Conservation (phyloP, 53 echinoderm and acorn worm genomes). For the Echinarachnius parma region DNA sequence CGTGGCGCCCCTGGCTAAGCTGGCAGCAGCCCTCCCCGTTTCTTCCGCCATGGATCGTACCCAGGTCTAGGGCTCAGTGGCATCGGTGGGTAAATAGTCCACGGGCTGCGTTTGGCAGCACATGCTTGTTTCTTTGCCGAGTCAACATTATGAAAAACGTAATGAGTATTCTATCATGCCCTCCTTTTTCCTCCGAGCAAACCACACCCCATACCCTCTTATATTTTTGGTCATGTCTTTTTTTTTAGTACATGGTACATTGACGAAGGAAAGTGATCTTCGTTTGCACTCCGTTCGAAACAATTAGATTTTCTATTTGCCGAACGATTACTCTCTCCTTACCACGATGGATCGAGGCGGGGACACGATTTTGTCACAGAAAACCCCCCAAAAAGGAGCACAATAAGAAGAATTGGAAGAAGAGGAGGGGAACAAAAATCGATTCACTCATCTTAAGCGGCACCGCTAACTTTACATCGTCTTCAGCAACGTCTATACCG, state of each 20-base stretch:
- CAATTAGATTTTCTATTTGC: constrained; percentile 46
- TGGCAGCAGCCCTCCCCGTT: no score
- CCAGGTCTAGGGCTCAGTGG: not conserved
- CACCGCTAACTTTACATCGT: no score
- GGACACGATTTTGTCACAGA: constrained; percentile 35
- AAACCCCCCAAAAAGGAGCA: no score
- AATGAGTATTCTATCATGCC: not conserved
- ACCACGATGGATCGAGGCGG: constrained; percentile 36
- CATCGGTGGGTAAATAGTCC: constrained; percentile 9
- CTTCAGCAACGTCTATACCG: constrained; percentile 4
- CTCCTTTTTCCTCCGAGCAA: not conserved
- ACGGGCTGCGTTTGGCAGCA: no score
- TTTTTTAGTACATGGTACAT: no score
- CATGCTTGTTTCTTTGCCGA: not conserved
- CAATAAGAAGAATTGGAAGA: no score
- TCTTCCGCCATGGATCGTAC: no score
- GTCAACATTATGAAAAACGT: constrained; percentile 18
- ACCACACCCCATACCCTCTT: not conserved
- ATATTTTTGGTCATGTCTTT: not conserved
- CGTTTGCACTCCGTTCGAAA: constrained; percentile 33
- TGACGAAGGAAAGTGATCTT: constrained; percentile 21
- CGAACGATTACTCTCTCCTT: constrained; percentile 39
- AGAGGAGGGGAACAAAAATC: constrained; percentile 9
- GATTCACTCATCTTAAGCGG: no score
- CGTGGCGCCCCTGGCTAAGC: no score